Conservation (phyloP, 1,140 invertebrate genomes). For the Ceratina calcarata region DNA sequence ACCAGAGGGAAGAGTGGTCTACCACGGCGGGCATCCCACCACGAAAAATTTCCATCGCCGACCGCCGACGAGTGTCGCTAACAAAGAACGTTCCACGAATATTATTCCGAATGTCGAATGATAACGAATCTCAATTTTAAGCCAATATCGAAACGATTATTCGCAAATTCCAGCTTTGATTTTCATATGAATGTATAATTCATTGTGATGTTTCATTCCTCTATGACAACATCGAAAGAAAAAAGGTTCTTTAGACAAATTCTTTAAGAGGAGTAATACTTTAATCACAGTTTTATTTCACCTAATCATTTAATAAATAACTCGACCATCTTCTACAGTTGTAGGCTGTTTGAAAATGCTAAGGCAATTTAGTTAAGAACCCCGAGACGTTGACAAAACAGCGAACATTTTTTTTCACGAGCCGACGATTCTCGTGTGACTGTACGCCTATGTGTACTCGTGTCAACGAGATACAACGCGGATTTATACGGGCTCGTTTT, state of each 20-base stretch:
- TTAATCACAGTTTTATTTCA: neutral
- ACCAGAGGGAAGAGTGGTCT: slow-evolving; percentile 4
- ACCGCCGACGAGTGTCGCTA: slow-evolving; percentile 30
- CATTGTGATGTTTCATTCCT: too few species aligned
- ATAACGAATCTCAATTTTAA: slow-evolving; percentile 12
- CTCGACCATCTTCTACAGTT: too few species aligned
- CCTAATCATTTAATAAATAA: too few species aligned
- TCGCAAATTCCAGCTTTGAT: too few species aligned
- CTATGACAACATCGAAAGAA: too few species aligned
- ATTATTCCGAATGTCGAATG: slow-evolving; percentile 42
- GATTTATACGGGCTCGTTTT: slow-evolving; percentile 30
- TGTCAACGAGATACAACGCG: neutral
- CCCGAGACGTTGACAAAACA: too few species aligned
- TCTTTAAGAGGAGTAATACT: neutral
- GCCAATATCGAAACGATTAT: neutral
- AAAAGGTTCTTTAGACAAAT: neutral
- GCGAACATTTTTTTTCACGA: too few species aligned
- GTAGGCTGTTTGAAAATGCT: too few species aligned
- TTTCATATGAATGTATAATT: too few species aligned
- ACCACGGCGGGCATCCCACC: neutral
- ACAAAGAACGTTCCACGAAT: slow-evolving; percentile 51
- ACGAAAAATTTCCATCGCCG: slow-evolving; percentile 22
- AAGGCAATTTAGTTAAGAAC: too few species aligned
- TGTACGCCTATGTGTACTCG: neutral
- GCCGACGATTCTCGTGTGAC: too few species aligned